Evolutionary conservation across 1,140 invertebrate species (phyloP).

Genomic region (Musca vetustissima): DNA sequence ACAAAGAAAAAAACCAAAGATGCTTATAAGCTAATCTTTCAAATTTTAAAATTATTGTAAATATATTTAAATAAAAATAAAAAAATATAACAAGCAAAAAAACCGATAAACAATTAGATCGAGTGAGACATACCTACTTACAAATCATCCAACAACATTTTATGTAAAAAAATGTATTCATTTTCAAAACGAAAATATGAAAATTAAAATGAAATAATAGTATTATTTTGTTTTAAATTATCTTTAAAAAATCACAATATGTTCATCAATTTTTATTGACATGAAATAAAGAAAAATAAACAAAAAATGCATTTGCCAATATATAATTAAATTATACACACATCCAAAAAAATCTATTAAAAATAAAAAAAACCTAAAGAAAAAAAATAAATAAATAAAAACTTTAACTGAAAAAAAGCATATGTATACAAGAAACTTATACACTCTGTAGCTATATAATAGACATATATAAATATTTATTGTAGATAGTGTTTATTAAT

Average conservation of each 20-base stretch:
- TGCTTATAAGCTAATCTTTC: too few relatives aligned
- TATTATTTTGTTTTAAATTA: background rate
- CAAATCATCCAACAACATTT: background rate
- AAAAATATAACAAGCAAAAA: background rate
- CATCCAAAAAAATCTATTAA: background rate
- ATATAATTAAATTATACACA: background rate
- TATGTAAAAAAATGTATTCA: conserved; percentile 2
- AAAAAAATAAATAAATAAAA: too few relatives aligned
- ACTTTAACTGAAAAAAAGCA: background rate
- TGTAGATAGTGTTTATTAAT: conserved; percentile 20
- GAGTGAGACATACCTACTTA: conserved; percentile 5
- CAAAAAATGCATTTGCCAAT: background rate
- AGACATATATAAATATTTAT: conserved; percentile 1
- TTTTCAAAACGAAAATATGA: background rate
- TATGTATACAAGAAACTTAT: background rate
- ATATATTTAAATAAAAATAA: background rate
- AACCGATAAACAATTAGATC: background rate
- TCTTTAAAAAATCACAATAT: too few relatives aligned
- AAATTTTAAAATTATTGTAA: too few relatives aligned
- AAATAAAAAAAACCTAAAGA: background rate
- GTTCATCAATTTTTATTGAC: too few relatives aligned
- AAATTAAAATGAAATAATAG: background rate
- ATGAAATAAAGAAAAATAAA: too few relatives aligned
- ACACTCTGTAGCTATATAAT: too few relatives aligned
- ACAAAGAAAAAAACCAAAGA: too few relatives aligned